phyloP scores from a whole-genome alignment of 1,140 invertebrate genomes.

The Aleiodes sp. region DNA sequence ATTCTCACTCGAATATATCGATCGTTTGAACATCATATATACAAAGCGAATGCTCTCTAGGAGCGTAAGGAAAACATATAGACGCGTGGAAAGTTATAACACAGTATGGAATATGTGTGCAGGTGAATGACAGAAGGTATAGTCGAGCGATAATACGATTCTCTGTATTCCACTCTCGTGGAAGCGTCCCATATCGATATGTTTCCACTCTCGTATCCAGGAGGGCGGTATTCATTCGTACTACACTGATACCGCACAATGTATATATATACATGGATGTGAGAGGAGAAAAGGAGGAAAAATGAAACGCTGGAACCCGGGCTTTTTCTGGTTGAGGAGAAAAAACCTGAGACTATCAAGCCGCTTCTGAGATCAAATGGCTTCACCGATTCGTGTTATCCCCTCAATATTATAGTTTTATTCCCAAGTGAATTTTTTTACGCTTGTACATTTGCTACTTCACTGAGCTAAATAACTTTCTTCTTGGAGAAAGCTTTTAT shows the following conservation, averaged over 20 bases:
- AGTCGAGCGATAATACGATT: slow-evolving; percentile 41
- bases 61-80: slow-evolving; percentile 1
- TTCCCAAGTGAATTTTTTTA: not conserved
- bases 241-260: slow-evolving; percentile 37
- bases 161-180: slow-evolving; percentile 54
- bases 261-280: too few species aligned
- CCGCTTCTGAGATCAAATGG: slow-evolving; percentile 62
- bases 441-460: not conserved
- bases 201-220: slow-evolving; percentile 47
- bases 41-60: not conserved
- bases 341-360: slow-evolving; percentile 13
- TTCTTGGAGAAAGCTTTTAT: too few species aligned
- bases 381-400: slow-evolving; percentile 67
- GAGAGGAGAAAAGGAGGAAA: too few species aligned
- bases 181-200: slow-evolving; percentile 64
- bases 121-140: slow-evolving; percentile 38
- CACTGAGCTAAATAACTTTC: not conserved
- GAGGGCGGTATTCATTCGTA: slow-evolving; percentile 29
- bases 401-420: slow-evolving; percentile 34
- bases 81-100: slow-evolving; percentile 9
- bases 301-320: not conserved
- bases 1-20: slow-evolving; percentile 11
- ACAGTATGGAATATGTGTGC: slow-evolving; percentile 8
- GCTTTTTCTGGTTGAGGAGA: slow-evolving; percentile 20
- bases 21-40: slow-evolving; percentile 11